Conservation (phyloP, 2,888 invertebrate species). For the Nemapogon koenigi region DNA sequence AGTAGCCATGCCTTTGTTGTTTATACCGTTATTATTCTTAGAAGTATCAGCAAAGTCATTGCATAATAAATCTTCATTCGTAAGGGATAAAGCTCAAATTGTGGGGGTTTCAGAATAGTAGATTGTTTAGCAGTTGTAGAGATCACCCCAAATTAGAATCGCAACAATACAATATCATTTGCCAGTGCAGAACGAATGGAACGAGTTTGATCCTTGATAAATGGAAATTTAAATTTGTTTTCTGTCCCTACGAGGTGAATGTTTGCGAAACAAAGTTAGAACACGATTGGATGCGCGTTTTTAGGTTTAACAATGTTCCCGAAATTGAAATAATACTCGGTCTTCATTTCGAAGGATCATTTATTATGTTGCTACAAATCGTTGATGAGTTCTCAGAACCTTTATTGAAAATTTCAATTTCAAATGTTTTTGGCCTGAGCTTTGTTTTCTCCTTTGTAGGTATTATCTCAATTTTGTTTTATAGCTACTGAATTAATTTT, state of each 20-base stretch:
- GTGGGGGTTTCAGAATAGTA: neutral
- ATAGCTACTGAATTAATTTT: too few species aligned
- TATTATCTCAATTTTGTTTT: too few species aligned
- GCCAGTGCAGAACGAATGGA: constrained; percentile 38
- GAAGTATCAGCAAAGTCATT: neutral
- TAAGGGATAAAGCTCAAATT: neutral
- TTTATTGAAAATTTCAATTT: too few species aligned
- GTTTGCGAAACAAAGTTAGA: constrained; percentile 29
- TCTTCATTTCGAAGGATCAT: too few species aligned
- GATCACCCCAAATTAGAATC: constrained; percentile 27
- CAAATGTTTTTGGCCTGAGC: too few species aligned
- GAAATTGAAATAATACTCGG: too few species aligned
- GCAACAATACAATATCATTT: constrained; percentile 45
- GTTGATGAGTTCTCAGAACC: too few species aligned
- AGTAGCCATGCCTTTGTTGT: neutral
- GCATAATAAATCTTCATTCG: neutral
- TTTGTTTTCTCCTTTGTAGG: too few species aligned
- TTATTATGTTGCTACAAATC: too few species aligned
- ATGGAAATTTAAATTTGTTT: constrained; percentile 46
- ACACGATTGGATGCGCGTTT: constrained; percentile 26
- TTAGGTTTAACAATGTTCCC: constrained; percentile 6
- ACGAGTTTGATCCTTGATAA: constrained; percentile 45
- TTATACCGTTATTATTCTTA: neutral
- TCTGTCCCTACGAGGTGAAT: neutral
- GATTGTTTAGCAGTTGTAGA: neutral